Evolutionary conservation across 2,797 vertebrate species (phyloP).

Genomic region (Octomys mimax): DNA sequence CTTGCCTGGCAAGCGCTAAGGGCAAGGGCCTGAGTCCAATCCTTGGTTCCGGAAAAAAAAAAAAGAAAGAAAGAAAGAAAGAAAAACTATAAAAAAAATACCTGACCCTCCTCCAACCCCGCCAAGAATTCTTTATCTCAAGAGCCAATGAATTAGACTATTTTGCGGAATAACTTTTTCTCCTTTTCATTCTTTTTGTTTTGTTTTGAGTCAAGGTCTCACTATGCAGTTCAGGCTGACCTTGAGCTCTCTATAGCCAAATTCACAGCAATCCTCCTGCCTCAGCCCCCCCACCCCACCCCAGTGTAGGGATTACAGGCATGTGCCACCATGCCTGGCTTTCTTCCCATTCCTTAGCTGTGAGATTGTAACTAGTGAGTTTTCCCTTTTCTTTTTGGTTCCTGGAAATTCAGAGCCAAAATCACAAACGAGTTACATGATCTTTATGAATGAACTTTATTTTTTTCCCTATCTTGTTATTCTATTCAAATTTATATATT

Average conservation of each 20-base stretch:
- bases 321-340: background rate
- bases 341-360: background rate
- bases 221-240: background rate
- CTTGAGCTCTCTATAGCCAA: background rate
- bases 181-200: background rate
- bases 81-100: too few relatives aligned
- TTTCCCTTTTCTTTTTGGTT: constrained; percentile 69
- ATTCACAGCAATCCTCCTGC: background rate
- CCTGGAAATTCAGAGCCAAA: constrained; percentile 63
- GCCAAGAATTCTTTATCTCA: background rate
- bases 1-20: too few relatives aligned
- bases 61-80: too few relatives aligned
- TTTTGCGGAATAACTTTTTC: background rate
- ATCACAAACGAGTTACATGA: background rate
- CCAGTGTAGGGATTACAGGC: background rate
- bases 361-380: background rate
- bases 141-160: constrained; percentile 8
- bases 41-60: too few relatives aligned
- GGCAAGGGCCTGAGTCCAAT: too few relatives aligned
- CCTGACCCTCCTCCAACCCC: background rate
- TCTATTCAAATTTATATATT: constrained; percentile 53
- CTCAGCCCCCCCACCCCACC: background rate
- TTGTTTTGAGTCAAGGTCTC: background rate
- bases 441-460: background rate
- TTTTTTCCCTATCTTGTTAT: constrained; percentile 42